phyloP scores from a whole-genome alignment of 2,888 invertebrate genomes.

The Plebejus anna region DNA sequence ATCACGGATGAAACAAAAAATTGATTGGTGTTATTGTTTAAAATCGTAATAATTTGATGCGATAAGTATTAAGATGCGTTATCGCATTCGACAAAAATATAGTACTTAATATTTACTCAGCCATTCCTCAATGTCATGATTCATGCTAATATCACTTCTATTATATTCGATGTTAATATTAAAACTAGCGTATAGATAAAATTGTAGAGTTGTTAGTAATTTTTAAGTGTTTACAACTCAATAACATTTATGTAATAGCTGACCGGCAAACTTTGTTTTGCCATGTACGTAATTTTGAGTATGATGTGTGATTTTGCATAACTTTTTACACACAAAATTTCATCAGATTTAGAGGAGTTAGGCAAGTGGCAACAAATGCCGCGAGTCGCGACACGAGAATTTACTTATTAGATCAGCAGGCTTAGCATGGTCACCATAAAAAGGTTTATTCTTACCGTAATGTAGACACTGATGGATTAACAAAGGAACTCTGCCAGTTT shows the following conservation, averaged over 20 bases:
- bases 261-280: no score
- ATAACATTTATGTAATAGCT: no score
- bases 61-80: constrained; percentile 35
- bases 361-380: background rate
- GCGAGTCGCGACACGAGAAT: background rate
- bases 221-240: background rate
- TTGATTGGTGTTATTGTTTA: constrained; percentile 61
- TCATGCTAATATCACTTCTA: background rate
- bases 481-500: no score
- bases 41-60: constrained; percentile 38
- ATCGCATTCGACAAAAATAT: constrained; percentile 6
- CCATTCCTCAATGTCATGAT: constrained; percentile 6
- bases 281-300: no score
- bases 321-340: background rate
- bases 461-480: no score
- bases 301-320: background rate
- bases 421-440: no score
- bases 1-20: constrained; percentile 61
- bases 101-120: background rate
- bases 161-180: background rate
- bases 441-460: no score
- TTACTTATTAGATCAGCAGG: background rate
- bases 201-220: background rate
- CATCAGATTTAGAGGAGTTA: background rate
- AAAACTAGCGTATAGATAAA: background rate